phyloP scores from a whole-genome alignment of 2,113 vertebrate genomes.

The Neoarius graeffei region DNA sequence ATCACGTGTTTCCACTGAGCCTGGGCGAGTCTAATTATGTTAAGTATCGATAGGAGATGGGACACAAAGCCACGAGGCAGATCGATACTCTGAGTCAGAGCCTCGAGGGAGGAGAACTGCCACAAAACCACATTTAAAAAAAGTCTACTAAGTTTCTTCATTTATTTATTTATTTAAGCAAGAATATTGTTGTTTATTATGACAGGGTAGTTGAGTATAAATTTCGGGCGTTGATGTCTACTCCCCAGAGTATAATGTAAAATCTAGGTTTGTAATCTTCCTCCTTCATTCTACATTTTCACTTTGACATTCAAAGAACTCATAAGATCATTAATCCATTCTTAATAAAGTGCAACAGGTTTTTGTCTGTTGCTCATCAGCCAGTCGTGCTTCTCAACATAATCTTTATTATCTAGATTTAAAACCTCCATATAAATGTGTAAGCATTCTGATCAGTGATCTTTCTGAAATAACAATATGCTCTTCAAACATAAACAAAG shows the following conservation, averaged over 20 bases:
- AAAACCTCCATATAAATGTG: background rate
- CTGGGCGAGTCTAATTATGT: conserved; percentile 70
- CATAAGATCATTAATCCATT: background rate
- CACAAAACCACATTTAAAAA: background rate
- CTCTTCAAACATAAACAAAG: too few species aligned
- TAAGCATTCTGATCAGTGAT: background rate
- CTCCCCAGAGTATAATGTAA: too few species aligned
- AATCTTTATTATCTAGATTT: too few species aligned
- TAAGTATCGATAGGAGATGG: conserved; percentile 65
- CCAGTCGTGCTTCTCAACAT: background rate
- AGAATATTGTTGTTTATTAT: background rate
- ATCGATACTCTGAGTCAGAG: conserved; percentile 52
- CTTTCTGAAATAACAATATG: too few species aligned
- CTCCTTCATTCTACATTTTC: too few species aligned
- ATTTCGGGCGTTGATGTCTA: too few species aligned
- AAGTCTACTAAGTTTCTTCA: background rate
- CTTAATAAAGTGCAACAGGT: background rate
- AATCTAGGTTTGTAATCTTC: too few species aligned
- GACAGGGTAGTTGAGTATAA: background rate
- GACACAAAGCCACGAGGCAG: conserved; percentile 52
- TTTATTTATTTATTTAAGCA: background rate
- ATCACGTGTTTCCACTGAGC: conserved; percentile 67
- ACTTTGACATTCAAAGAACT: too few species aligned
- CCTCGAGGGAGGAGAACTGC: background rate
- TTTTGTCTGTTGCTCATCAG: background rate